These are phyloP conservation scores for Baccha elongata DNA, from an alignment of 2,888 invertebrate species.

Conservation along the genomic window DNA sequence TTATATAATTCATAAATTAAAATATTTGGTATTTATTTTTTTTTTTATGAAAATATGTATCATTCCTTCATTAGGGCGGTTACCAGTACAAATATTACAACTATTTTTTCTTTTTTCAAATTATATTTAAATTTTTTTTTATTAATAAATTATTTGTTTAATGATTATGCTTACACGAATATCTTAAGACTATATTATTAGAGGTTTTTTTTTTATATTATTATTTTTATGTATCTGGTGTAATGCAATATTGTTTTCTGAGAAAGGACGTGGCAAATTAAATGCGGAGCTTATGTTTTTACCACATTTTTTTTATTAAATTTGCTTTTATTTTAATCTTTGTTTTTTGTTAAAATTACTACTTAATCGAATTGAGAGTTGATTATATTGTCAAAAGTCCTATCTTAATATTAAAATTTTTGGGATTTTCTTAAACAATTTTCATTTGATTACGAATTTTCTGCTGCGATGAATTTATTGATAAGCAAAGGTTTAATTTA, in stretches of 20 bases:
- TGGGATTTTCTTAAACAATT: slow-evolving; percentile 32
- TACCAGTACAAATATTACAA: slow-evolving; percentile 71
- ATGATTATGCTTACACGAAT: slow-evolving; percentile 67
- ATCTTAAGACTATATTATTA: slow-evolving; percentile 57
- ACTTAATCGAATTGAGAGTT: slow-evolving; percentile 70
- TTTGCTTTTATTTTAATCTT: background rate
- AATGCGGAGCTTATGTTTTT: slow-evolving; percentile 9
- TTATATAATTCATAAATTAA: slow-evolving; percentile 18
- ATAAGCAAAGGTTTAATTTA: slow-evolving; percentile 57
- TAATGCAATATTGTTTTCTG: slow-evolving; percentile 35
- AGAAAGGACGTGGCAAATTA: slow-evolving; percentile 41
- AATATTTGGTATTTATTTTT: slow-evolving; percentile 24
- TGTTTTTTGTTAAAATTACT: slow-evolving; percentile 41
- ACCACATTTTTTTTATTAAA: slow-evolving; percentile 32
- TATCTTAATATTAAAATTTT: slow-evolving; percentile 68
- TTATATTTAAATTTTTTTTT: slow-evolving; percentile 42
- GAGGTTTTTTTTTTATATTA: slow-evolving; percentile 9
- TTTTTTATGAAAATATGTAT: slow-evolving; percentile 70
- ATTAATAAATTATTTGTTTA: slow-evolving; percentile 43
- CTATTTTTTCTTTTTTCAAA: slow-evolving; percentile 55
- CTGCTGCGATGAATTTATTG: slow-evolving; percentile 47
- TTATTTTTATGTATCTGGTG: slow-evolving; percentile 12
- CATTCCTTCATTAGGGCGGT: slow-evolving; percentile 67
- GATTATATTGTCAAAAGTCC: slow-evolving; percentile 74
- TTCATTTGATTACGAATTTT: slow-evolving; percentile 41